Base-by-base conservation (phyloP, 53 echinoderm and acorn worm genomes). In the Paracentrotus lividus region DNA sequence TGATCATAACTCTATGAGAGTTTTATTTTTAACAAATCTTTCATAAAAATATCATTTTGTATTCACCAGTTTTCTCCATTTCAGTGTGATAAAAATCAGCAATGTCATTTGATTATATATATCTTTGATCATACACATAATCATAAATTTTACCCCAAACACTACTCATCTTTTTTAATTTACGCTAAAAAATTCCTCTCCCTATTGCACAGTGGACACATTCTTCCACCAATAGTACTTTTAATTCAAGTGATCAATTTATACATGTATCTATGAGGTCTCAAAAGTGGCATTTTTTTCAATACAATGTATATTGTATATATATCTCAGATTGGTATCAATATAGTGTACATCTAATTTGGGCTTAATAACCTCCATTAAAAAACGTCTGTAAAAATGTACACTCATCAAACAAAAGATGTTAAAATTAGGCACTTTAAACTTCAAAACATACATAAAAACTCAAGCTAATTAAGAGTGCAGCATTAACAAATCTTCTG, bases 401-500 rank as follows among this genome's bases (percentile, higher is more conserved):
- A 72, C 36, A 18, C 36, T 72, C 36, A 0, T 20, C 36, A 72
- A 40, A 36, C 40, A 72, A 72, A 72, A 72, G 16, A 72, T 38
- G 1, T 0, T 32, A 36, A 72, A 14, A 36, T 18, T 40, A 72
- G 72, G 40, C 72, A 72, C 72, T 72, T 72, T n/a, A n/a, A n/a
- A n/a, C n/a, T n/a, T n/a, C n/a, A 40, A 67, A 72, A 72, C 21
- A 20, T 72, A 40, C 40, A 5, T 72, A 72, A 72, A 1, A 15
- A 72, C 20, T 31, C 0, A 36, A 9, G n/a, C n/a, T n/a, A n/a
- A n/a, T n/a, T n/a, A 36, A 72, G 72, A 72, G 40, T 72, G 72
- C 72, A 72, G 72, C 72, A 72, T 72, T 18, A 72, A 20, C n/a
- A 10, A 38, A 72, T 72, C 21, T 72, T 72, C 72, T 72, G 72